Base-by-base conservation (phyloP, 2,113 vertebrate genomes). In the Ifrita kowaldi region DNA sequence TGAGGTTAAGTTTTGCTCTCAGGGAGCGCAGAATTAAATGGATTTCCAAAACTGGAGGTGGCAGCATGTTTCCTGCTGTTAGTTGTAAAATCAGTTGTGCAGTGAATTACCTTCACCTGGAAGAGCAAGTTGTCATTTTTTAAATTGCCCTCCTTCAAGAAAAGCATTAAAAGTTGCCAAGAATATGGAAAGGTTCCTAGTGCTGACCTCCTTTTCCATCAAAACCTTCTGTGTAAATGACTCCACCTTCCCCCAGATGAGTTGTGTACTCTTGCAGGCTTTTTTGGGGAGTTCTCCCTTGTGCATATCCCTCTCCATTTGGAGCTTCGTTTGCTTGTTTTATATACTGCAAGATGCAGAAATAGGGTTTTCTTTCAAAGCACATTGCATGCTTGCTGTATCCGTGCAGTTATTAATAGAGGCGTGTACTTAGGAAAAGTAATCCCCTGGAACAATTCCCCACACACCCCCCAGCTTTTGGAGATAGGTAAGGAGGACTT, bases 71-170 rank as follows among this genome's bases (percentile, higher is more conserved):
- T 90, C 65, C 80, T 81, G 76, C 86, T 95, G 95, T 67, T 79
- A 33, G n/a, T 39, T 93, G 73, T 92, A 90, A 90, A 83, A 70
- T 93, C 88, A 73, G 60, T 68, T 94, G 64, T 46, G 77, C 53
- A 53, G 69, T 63, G 80, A 92, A 46, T 86, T 84, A 27, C 55
- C 12, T 88, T 86, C 84, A 84, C 65, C 90, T 92, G 75, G 91
- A 95, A 87, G 93, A 95, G 70, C 73, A 73, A 89, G 87, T 65
- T 94, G 70, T 92, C 81, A 65, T 90, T 93, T 96, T 87, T 75
- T 19, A 92, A 78, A 95, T 81, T 81, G 73, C 88, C 62, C 65
- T 95, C 33, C 78, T 91, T 92, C 69, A 92, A 89, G 73, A 76
- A 77, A 85, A 89, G 70, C 84, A 59, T 93, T 91, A 26, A 17